Evolutionary conservation across 1,140 invertebrate species (phyloP), one percentile per base, ranked within the genome.

Genomic region (Doryteuthis pealeii): DNA sequence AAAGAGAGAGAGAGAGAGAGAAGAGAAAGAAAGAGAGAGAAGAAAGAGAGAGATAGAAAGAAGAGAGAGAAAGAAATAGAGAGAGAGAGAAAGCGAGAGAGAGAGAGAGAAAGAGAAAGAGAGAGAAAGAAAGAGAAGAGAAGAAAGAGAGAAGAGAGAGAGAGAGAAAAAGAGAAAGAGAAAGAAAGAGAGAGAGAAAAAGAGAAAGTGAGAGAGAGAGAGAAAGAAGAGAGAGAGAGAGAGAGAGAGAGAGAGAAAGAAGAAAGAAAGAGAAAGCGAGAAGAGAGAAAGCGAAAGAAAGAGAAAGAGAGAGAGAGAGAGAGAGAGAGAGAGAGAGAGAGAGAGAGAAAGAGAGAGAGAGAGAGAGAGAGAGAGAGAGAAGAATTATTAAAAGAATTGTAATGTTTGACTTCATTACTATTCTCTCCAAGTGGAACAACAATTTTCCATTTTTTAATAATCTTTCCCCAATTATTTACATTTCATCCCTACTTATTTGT

Each of bases 71-170:
- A 30, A 15, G 54, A 65, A 22, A 31, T 4, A 67, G 45, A 74
- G 8, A 74, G 65, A 32, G 8, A 74, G 62, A 74, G 8, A 74
- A 58, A 74, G 30, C 12, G 66, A 72, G 66, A 71, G 62, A 74
- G 66, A 74, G 0, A 74, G 66, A n/a, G 1, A 74, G 18, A 28
- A 22, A 58, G 31, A 31, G 32, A 65, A 30, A 65, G 71, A 65
- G 67, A 45, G 67, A n/a, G 32, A 32, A 70, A 18, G 32, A 18
- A 18, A 32, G 32, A 18, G 3, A 18, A 70, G 22, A 65, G 35
- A 72, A 6, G 68, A 65, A 43, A 54, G 71, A 32, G 72, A 70
- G 49, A 31, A 58, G 2, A 72, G 15, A 58, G 4, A 72, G 45
- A 58, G 22, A 58, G 49, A 58, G 22, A 72, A 26, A 72, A 12